Evolutionary conservation across 2,113 vertebrate species (phyloP), one percentile per base, ranked within the genome.

Genomic region (Apteryx mantelli): DNA sequence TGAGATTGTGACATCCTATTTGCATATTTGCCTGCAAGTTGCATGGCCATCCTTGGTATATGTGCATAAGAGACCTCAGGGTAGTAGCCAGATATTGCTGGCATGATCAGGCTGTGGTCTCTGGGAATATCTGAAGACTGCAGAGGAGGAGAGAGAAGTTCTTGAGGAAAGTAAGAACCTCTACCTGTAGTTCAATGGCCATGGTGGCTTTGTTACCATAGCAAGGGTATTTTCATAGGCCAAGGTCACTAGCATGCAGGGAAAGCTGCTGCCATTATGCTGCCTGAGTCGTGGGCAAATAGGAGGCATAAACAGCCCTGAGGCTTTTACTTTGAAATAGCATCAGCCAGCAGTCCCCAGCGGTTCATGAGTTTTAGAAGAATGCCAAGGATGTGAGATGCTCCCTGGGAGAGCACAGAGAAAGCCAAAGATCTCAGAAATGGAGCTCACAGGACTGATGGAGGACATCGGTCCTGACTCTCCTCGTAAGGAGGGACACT

Each of bases 31-130:
- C 56, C 15, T 12, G 22, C 16, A 11, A 53, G 11, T 17, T 58
- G 60, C 1, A 0, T 55, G 63, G 34, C 80, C 5, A 0, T 44
- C 55, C 30, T 20, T 14, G 3, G 30, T 52, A 28, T 36, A 38
- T 0, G 0, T 30, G 75, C 5, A 0, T 24, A 0, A 19, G 12
- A 55, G 73, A 20, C 34, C 36, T 9, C 9, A n/a, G 60, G 60
- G 42, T 26, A 3, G 56, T 8, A 18, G 55, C 4, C 52, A 88
- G 76, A 26, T 64, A 7, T 3, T n/a, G 78, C 64, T 73, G 74
- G 48, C 13, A 3, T 11, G n/a, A 12, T 21, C 28, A 11, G 26
- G n/a, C 40, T 74, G 70, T 55, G 48, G 40, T 26, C 36, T 69
- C 68, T 20, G 50, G 56, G 48, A 22, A 7, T n/a, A 34, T 16